Conservation (phyloP, 2,113 vertebrate genomes). For the Onychorhynchus coronatus region DNA sequence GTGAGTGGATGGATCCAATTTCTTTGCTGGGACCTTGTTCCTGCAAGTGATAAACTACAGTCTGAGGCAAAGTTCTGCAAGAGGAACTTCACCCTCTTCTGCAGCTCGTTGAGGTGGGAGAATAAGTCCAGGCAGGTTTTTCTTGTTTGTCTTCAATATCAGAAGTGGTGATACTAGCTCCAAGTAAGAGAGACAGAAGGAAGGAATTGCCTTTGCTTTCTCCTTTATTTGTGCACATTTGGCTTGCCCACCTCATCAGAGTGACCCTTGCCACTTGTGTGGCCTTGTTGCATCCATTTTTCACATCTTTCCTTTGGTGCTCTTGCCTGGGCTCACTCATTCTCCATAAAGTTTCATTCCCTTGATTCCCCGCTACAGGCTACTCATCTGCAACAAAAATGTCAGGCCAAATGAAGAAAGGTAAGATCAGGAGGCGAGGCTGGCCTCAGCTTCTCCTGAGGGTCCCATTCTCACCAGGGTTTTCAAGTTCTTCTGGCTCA, state of each 20-base stretch:
- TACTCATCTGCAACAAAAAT: conserved; percentile 27
- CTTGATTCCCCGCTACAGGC: background rate
- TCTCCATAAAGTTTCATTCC: background rate
- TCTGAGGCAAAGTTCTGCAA: background rate
- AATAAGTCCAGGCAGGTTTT: background rate
- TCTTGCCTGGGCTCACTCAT: background rate
- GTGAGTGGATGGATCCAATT: background rate
- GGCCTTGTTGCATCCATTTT: background rate
- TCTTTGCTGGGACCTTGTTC: background rate
- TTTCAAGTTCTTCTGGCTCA: conserved; percentile 65
- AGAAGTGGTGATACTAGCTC: background rate
- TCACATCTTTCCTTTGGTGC: background rate
- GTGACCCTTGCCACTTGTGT: background rate
- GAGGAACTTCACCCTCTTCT: background rate
- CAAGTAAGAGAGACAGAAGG: background rate
- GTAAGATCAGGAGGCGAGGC: conserved; percentile 2
- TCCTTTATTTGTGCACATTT: background rate
- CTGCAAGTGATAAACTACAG: background rate
- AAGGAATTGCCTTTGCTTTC: background rate
- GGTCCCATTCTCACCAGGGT: conserved; percentile 40
- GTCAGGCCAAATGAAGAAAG: conserved; percentile 63
- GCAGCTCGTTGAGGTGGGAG: fast-evolving
- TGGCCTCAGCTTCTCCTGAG: conserved; percentile 30
- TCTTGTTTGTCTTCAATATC: background rate
- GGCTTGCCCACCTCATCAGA: background rate